Conservation (phyloP, 2,797 vertebrate genomes). For the Cynopterus sphinx region DNA sequence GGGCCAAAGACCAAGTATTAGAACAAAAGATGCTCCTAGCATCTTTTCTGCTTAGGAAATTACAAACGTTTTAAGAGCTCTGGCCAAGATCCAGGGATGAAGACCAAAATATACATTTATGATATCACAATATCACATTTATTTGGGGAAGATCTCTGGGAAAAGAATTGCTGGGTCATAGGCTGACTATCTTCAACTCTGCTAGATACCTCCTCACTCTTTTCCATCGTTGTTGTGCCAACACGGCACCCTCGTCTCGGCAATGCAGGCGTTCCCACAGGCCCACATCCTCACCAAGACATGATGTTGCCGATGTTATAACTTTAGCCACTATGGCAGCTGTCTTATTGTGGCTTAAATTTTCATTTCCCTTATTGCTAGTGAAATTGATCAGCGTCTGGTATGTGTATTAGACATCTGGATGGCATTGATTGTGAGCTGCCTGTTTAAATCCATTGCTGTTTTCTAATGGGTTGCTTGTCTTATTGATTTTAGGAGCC, state of each 20-base stretch:
- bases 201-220: neutral
- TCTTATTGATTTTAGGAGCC: neutral
- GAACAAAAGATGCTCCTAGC: neutral
- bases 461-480: neutral
- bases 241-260: neutral
- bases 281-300: neutral
- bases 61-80: neutral
- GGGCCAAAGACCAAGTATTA: neutral
- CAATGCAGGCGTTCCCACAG: neutral
- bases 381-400: neutral
- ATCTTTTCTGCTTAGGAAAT: neutral
- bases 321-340: neutral
- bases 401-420: neutral
- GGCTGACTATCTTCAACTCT: neutral
- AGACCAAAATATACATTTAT: neutral
- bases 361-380: neutral
- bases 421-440: neutral
- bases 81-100: neutral
- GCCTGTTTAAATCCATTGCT: neutral
- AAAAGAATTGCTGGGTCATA: neutral
- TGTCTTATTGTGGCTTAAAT: neutral
- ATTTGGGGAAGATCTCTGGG: neutral
- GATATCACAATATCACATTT: neutral
- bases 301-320: neutral
- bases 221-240: neutral